Evolutionary conservation across 1,140 invertebrate species (phyloP), one percentile per base, ranked within the genome.

Genomic region (Drosophila dunni): DNA sequence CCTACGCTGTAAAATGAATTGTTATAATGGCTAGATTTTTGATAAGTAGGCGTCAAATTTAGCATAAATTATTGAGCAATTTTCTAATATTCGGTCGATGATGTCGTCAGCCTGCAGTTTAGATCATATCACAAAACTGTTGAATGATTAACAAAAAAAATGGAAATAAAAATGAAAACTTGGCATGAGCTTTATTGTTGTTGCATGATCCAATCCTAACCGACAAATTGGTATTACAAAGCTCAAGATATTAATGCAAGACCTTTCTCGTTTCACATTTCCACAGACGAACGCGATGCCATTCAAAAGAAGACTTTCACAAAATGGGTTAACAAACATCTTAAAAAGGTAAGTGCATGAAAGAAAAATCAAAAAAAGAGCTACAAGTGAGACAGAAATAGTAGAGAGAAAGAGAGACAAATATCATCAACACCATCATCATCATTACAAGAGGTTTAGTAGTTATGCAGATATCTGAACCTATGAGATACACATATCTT

Each of bases 291-390:
- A 95, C 95, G 99, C 93, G 98, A 99, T 94, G 98, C 98, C 83
- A 99, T 99, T 92, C 99, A 99, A 94, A 99, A 99, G 95, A 99
- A 99, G 94, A 99, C 99, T 79, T 99, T 99, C 94, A 99, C 98
- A 84, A 99, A 99, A 96, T 99, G 99, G 99, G 98, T 99, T 94
- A 99, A 99, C 95, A 99, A 99, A 95, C 98, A 99, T 94, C 95
- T 99, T 89, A 97, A 98, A 94, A 99, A 99, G 97, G 99, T 99
- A 95, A 96, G 94, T 82, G 74, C 72, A 74, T 46, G 57, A 36
- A 50, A 17, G 62, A 79, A 71, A 57, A 75, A 20, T 42, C 75
- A 70, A 51, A 36, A 44, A 15, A 11, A 62, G 66, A 33, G 10
- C 13, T 9, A 3, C 24, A 57, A 13, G 17, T 1, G 34, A 46